Evolutionary conservation across 2,888 invertebrate species (phyloP).

Genomic region (Tineola bisselliella): DNA sequence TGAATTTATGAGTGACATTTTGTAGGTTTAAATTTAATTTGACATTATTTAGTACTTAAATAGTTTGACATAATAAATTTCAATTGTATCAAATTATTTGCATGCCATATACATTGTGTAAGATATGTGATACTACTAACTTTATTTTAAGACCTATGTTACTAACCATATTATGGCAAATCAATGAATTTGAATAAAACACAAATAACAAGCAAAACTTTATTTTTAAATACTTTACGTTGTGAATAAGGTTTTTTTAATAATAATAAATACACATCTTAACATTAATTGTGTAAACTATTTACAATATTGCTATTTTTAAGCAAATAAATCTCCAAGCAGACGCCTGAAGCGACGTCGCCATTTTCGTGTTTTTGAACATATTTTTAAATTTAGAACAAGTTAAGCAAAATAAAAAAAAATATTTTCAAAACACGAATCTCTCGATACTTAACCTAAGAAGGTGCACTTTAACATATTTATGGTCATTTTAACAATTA

Average conservation of each 20-base stretch:
- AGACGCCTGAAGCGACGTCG: not conserved
- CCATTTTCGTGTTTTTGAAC: not conserved
- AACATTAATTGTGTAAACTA: constrained; percentile 28
- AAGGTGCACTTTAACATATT: constrained; percentile 29
- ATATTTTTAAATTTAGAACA: not conserved
- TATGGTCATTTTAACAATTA: constrained; percentile 25
- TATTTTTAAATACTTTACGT: constrained; percentile 44
- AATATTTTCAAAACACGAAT: constrained; percentile 16
- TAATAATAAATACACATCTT: constrained; percentile 31
- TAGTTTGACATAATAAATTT: too few relatives aligned
- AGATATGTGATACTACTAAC: too few relatives aligned
- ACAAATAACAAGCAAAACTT: constrained; percentile 48
- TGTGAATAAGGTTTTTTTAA: constrained; percentile 37
- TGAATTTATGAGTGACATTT: too few relatives aligned
- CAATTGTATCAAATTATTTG: too few relatives aligned
- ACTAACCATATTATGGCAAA: too few relatives aligned
- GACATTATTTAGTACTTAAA: too few relatives aligned
- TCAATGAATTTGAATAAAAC: constrained; percentile 20
- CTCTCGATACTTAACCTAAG: constrained; percentile 16
- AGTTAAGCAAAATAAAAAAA: too few relatives aligned
- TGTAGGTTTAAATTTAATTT: too few relatives aligned
- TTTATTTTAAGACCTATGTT: too few relatives aligned
- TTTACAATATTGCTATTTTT: constrained; percentile 27
- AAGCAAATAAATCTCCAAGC: not conserved
- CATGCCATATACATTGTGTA: too few relatives aligned